These are phyloP conservation scores for Branchinecta lynchi DNA, from an alignment of 1,140 invertebrate species.

Conservation along the genomic window DNA sequence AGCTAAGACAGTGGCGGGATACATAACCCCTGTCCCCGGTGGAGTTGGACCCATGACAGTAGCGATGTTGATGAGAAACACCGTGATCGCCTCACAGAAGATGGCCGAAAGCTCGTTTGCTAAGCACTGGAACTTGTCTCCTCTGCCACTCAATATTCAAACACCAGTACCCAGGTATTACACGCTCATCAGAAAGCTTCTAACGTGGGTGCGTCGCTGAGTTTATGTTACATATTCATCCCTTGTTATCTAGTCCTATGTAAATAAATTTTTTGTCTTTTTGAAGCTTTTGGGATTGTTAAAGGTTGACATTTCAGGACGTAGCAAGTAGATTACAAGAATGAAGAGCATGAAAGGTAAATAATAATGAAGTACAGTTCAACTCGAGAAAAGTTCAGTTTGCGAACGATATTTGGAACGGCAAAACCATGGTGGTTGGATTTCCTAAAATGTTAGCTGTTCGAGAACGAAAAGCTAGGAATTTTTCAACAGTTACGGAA, in stretches of 20 bases:
- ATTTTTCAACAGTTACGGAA: no score
- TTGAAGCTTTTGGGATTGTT: not conserved
- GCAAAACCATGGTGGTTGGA: no score
- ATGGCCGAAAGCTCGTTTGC: slow-evolving; percentile 39
- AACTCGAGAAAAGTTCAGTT: no score
- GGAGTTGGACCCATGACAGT: slow-evolving; percentile 98
- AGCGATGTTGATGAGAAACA: slow-evolving; percentile 94
- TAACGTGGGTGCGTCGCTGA: not conserved
- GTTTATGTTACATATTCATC: not conserved
- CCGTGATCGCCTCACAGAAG: slow-evolving; percentile 60
- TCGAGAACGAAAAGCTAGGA: no score
- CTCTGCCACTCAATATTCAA: slow-evolving; percentile 41
- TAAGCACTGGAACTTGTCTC: slow-evolving; percentile 45
- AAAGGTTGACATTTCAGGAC: no score
- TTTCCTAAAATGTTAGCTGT: no score
- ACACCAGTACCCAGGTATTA: slow-evolving; percentile 53
- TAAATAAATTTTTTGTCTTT: not conserved
- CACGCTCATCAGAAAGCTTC: not conserved
- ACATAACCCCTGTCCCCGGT: slow-evolving; percentile 93
- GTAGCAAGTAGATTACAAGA: no score
- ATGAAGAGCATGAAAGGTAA: no score
- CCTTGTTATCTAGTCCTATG: not conserved
- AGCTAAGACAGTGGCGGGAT: slow-evolving; percentile 58
- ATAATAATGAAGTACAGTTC: no score
- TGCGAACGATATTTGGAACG: no score